phyloP scores from a whole-genome alignment of 1,140 invertebrate genomes.

The Orussus abietinus region DNA sequence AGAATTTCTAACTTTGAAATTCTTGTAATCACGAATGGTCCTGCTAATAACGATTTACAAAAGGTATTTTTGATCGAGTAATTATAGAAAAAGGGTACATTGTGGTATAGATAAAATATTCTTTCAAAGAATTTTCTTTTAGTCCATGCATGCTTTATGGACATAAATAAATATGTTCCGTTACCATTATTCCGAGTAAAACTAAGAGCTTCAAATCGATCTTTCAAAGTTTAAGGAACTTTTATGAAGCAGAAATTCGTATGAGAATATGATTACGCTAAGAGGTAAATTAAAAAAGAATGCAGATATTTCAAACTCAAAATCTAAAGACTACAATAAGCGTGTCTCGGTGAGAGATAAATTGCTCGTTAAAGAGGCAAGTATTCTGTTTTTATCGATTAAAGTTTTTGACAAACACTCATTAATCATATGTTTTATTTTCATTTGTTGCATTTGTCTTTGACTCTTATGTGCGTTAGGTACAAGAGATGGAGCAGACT shows the following conservation, averaged over 20 bases:
- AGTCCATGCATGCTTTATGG: too few species aligned
- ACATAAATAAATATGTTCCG: too few species aligned
- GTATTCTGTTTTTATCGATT: constrained; percentile 12
- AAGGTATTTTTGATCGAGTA: too few species aligned
- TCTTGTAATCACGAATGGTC: too few species aligned
- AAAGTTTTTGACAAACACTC: constrained; percentile 2
- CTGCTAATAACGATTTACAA: too few species aligned
- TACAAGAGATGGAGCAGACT: constrained; percentile 87
- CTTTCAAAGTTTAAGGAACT: too few species aligned
- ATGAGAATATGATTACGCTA: constrained; percentile 70
- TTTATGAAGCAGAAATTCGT: constrained; percentile 3
- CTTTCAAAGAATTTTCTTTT: too few species aligned
- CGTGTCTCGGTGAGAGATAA: constrained; percentile 81
- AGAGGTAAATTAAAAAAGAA: constrained; percentile 76
- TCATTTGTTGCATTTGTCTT: constrained; percentile 10
- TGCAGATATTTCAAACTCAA: constrained; percentile 47
- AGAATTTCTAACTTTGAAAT: too few species aligned
- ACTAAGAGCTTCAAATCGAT: too few species aligned
- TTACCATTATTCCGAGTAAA: too few species aligned
- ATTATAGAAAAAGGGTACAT: too few species aligned
- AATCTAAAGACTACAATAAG: constrained; percentile 49
- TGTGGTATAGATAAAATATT: too few species aligned
- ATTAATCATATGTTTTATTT: constrained; percentile 10
- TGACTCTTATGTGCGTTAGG: constrained; percentile 44
- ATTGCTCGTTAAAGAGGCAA: constrained; percentile 76